A percentile compares a stretch with the other conserved stretches of the same genome.
Conservation (phyloP, 92 coral and sea anemone genomes). For the Galaxea fascicularis region DNA sequence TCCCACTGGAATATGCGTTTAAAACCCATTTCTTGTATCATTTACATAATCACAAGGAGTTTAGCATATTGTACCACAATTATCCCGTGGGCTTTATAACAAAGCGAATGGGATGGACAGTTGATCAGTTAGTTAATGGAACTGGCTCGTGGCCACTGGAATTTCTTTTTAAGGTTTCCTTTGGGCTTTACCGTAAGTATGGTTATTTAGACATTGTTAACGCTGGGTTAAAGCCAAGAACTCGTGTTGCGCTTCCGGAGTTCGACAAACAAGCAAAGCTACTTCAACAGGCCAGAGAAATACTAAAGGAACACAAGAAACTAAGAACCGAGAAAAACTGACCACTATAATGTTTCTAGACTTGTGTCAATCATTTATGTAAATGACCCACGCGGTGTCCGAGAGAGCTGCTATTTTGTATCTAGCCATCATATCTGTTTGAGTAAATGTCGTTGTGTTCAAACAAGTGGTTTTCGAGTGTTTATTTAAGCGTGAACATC, state of each 20-base stretch:
- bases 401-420: too few species aligned
- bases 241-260: not conserved
- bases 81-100: constrained; percentile 9
- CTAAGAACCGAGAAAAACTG: too few species aligned
- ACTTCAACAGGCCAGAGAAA: not conserved
- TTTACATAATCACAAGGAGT: not conserved
- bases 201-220: constrained; percentile 13
- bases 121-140: not conserved
- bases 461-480: too few species aligned
- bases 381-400: too few species aligned
- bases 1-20: not conserved
- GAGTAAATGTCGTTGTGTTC: too few species aligned
- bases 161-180: not conserved
- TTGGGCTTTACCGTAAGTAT: constrained; percentile 27
- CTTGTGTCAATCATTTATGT: too few species aligned
- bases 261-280: not conserved
- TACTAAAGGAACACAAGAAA: not conserved
- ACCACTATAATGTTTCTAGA: too few species aligned
- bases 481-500: too few species aligned
- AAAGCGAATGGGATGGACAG: constrained; percentile 26
- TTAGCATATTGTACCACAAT: not conserved
- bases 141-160: not conserved
- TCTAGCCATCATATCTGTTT: too few species aligned
- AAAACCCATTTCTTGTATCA: not conserved
- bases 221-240: constrained; percentile 18